These are phyloP conservation scores for Oasisia sp. DNA, from an alignment of 2,888 invertebrate genomes.

Conservation along the genomic window DNA sequence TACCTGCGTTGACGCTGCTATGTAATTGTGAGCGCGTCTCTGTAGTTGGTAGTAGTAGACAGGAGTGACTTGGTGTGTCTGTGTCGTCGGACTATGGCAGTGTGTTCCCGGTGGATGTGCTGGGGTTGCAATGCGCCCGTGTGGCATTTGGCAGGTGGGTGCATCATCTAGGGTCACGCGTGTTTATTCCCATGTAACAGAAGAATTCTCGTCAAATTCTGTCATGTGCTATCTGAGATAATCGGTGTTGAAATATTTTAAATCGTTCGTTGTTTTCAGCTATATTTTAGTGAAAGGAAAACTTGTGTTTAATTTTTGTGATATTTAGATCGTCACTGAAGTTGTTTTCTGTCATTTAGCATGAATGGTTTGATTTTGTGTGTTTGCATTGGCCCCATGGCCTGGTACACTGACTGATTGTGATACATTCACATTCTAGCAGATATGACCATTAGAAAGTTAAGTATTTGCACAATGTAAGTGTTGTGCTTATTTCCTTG, in stretches of 20 bases:
- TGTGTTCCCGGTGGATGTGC: background rate
- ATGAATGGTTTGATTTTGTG: no score
- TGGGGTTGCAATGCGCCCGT: background rate
- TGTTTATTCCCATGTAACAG: background rate
- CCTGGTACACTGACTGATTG: no score
- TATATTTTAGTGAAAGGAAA: no score
- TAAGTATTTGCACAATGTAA: no score
- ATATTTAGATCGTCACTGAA: no score
- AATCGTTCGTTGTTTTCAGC: no score
- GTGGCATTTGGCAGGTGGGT: constrained; percentile 17
- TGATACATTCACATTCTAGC: no score
- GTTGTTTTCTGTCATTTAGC: no score
- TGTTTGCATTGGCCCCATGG: no score
- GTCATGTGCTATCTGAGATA: background rate
- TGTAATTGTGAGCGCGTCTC: background rate
- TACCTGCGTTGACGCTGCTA: background rate
- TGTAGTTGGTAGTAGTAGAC: background rate
- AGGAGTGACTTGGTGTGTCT: background rate
- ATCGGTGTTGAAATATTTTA: background rate
- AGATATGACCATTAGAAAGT: no score
- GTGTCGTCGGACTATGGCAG: background rate
- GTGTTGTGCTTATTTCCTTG: no score
- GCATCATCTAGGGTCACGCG: background rate
- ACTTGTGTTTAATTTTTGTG: no score
- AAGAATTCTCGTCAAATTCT: background rate